A percentile compares a stretch with the other conserved stretches of the same genome.
Conservation (phyloP, 2,888 invertebrate genomes). For the Cephus runcator region DNA sequence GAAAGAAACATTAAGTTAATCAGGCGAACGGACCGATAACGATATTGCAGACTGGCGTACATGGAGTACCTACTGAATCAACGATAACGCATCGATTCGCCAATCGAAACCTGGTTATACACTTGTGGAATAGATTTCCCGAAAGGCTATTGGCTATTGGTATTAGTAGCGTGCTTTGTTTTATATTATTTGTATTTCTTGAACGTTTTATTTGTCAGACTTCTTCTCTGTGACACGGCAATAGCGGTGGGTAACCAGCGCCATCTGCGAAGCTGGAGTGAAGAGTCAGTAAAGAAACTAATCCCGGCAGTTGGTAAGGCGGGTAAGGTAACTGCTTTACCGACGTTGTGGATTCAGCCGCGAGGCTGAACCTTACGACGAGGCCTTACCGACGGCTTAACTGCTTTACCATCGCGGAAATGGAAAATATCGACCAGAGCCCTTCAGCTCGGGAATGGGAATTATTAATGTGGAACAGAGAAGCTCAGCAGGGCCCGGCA, state of each 20-base stretch:
- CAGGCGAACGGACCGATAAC: slow-evolving; percentile 42
- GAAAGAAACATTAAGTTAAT: slow-evolving; percentile 40
- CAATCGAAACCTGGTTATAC: neutral
- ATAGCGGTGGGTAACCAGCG: neutral
- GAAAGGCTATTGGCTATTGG: neutral
- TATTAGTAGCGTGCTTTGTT: neutral
- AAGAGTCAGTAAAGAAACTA: neutral
- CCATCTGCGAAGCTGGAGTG: neutral
- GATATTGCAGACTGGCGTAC: slow-evolving; percentile 11
- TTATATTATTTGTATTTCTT: neutral
- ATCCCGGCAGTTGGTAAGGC: neutral
- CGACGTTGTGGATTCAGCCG: neutral
- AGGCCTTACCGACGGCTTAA: neutral
- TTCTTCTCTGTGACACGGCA: neutral
- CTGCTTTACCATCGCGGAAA: neutral
- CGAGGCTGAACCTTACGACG: too few species aligned
- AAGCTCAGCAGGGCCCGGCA: neutral
- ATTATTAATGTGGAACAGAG: neutral
- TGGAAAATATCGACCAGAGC: neutral
- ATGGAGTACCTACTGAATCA: neutral
- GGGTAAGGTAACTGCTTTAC: neutral
- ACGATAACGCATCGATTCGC: neutral
- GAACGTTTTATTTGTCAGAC: neutral
- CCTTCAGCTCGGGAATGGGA: neutral
- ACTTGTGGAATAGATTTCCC: neutral